Conservation (phyloP, 2,113 vertebrate genomes). For the Toxotes chatareus region DNA sequence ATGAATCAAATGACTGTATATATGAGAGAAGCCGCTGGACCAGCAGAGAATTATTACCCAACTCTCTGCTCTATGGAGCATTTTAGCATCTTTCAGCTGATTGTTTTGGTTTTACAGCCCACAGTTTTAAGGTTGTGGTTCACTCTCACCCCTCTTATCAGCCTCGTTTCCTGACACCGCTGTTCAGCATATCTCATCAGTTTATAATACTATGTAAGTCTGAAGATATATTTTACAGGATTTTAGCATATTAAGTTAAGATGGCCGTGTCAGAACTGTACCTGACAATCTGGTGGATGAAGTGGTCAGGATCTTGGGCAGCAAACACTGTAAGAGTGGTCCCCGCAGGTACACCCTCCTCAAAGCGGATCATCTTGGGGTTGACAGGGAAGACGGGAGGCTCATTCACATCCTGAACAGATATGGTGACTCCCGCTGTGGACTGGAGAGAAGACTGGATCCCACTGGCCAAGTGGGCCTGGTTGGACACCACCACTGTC, state of each 20-base stretch:
- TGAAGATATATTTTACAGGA: not conserved
- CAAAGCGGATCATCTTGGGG: slow-evolving; percentile 93
- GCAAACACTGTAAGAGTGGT: slow-evolving; percentile 91
- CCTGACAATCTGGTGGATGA: slow-evolving; percentile 95
- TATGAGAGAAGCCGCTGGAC: not conserved
- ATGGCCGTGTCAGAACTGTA: slow-evolving; percentile 51
- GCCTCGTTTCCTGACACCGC: not conserved
- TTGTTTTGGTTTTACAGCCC: not conserved
- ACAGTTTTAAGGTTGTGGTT: not conserved
- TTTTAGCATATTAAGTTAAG: not conserved
- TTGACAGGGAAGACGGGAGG: slow-evolving; percentile 93
- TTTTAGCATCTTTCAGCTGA: not conserved
- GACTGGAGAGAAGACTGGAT: slow-evolving; percentile 97
- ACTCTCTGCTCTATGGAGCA: not conserved
- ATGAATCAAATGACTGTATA: not conserved
- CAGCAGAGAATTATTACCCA: not conserved
- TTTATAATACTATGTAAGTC: no score
- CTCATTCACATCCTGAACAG: slow-evolving; percentile 94
- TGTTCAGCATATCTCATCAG: not conserved
- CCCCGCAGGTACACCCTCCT: slow-evolving; percentile 92
- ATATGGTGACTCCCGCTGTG: slow-evolving; percentile 96
- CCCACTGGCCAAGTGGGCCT: slow-evolving; percentile 94
- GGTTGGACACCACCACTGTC: slow-evolving; percentile 96
- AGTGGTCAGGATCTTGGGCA: slow-evolving; percentile 85
- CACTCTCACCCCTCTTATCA: not conserved